Conservation (phyloP, 2,113 vertebrate species). For the Planiliza haematocheilus region DNA sequence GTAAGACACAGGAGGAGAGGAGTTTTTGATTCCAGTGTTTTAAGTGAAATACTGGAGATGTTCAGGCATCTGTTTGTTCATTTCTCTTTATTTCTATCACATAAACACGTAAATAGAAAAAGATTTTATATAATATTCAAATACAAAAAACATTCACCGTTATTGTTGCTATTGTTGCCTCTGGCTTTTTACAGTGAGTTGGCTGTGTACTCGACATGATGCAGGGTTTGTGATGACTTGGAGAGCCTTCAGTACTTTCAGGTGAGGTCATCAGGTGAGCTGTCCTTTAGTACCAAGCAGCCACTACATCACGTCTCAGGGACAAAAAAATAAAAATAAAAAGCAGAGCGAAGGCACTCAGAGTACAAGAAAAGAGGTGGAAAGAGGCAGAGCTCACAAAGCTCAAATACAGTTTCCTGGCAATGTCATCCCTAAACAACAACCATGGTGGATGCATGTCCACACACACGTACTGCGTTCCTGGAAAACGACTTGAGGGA, state of each 20-base stretch:
- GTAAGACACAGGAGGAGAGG: no score
- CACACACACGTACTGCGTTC: constrained; percentile 21
- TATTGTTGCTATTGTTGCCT: neutral
- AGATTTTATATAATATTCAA: no score
- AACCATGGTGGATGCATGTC: neutral
- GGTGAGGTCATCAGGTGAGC: constrained; percentile 4
- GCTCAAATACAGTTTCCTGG: constrained; percentile 4
- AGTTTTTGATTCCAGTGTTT: no score
- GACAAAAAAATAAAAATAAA: neutral
- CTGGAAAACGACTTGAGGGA: constrained; percentile 47
- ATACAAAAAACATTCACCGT: neutral
- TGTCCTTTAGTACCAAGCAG: constrained; percentile 23
- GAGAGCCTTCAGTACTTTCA: constrained; percentile 9
- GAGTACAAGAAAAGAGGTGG: neutral
- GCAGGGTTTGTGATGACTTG: neutral
- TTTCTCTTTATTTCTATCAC: no score
- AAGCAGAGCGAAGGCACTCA: neutral
- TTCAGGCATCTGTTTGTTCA: no score
- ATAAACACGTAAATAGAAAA: no score
- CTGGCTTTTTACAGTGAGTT: neutral
- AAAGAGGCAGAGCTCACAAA: constrained; percentile 13
- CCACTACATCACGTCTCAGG: constrained; percentile 10
- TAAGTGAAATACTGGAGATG: no score
- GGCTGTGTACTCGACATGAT: neutral
- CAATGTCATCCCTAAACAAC: constrained; percentile 8